phyloP scores from a whole-genome alignment of 2,888 invertebrate species.

The Entomobrya multifasciata region DNA sequence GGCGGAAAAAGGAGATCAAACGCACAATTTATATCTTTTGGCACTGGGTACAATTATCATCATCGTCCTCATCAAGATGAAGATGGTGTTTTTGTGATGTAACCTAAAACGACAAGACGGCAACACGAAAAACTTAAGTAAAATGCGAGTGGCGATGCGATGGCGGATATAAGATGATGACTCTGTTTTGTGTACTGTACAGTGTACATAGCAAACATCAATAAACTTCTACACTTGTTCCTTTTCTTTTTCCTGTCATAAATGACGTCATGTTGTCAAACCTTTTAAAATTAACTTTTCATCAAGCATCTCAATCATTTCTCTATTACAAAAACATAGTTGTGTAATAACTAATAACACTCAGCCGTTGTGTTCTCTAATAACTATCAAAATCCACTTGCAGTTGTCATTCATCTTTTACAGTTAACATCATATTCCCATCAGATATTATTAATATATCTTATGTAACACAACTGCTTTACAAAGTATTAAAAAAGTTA shows the following conservation, averaged over 20 bases:
- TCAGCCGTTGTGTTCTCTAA: too few relatives aligned
- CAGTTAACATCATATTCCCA: not conserved
- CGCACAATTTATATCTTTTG: conserved; percentile 45
- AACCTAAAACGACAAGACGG: conserved; percentile 23
- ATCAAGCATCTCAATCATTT: conserved; percentile 34
- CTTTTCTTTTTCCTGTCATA: not conserved
- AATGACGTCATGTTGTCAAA: conserved; percentile 11
- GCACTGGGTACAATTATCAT: conserved; percentile 7
- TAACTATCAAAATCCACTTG: not conserved
- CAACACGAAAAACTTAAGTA: not conserved
- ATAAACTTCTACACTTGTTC: not conserved
- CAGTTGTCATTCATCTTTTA: too few relatives aligned
- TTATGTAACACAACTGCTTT: not conserved
- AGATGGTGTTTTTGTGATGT: not conserved
- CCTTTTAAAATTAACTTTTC: conserved; percentile 22
- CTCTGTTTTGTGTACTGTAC: not conserved
- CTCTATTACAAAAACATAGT: conserved; percentile 16
- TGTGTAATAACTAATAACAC: too few relatives aligned
- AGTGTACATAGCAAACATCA: not conserved
- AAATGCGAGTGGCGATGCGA: not conserved
- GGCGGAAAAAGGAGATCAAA: conserved; percentile 34
- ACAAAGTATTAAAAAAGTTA: conserved; percentile 37
- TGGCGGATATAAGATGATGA: not conserved
- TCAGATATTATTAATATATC: not conserved
- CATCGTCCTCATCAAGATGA: not conserved